phyloP scores from a whole-genome alignment of 2,797 vertebrate species.

The Rhynchotus rufescens region DNA sequence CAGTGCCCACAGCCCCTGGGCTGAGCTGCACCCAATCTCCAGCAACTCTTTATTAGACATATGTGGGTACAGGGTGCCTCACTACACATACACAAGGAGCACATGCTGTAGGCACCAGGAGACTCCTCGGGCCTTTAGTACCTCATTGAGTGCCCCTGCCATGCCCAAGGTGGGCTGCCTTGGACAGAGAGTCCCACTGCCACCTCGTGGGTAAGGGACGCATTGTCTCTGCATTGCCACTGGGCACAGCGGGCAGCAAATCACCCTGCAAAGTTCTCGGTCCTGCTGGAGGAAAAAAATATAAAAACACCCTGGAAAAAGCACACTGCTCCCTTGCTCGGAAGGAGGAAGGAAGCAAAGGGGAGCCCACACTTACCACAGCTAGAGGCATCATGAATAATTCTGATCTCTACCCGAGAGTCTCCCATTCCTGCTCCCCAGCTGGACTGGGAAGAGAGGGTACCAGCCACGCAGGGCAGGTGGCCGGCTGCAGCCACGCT shows the following conservation, averaged over 20 bases:
- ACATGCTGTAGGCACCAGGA: neutral
- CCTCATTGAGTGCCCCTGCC: neutral
- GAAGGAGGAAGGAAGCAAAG: neutral
- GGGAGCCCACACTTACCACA: neutral
- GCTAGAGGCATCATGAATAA: neutral
- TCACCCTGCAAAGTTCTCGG: neutral
- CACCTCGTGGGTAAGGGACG: slow-evolving; percentile 66
- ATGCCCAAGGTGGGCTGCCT: neutral
- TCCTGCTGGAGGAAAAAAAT: neutral
- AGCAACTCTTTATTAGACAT: slow-evolving; percentile 23
- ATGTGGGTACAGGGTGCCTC: neutral
- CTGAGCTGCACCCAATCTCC: neutral
- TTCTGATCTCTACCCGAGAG: neutral
- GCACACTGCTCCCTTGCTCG: neutral
- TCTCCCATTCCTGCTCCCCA: neutral
- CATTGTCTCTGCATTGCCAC: neutral
- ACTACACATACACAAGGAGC: neutral
- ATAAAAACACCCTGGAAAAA: neutral
- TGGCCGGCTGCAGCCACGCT: neutral
- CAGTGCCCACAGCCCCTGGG: neutral
- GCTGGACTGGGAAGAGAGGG: neutral
- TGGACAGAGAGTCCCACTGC: slow-evolving; percentile 55
- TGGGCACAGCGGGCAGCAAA: neutral
- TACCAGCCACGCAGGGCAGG: neutral
- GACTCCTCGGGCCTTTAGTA: neutral